These are phyloP conservation scores for Parnassius glacialis DNA, from an alignment of 2,888 invertebrate species.

Conservation along the genomic window DNA sequence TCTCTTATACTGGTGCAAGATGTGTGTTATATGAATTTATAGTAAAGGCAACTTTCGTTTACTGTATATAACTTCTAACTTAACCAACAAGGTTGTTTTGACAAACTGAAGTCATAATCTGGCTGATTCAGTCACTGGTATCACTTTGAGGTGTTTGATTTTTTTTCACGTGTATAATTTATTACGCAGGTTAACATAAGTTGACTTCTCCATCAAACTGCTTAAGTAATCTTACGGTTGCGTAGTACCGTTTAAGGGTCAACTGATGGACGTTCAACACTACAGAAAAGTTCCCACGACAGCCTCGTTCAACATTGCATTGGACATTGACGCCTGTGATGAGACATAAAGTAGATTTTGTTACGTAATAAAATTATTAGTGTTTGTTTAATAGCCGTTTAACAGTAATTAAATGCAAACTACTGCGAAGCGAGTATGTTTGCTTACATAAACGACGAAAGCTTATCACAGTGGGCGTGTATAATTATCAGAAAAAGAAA, in stretches of 20 bases:
- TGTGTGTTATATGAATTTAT: no score
- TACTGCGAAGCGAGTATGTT: no score
- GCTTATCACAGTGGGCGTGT: neutral
- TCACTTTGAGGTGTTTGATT: no score
- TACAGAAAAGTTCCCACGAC: slow-evolving; percentile 67
- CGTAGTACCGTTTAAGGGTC: slow-evolving; percentile 60
- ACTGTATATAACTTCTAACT: no score
- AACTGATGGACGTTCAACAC: slow-evolving; percentile 52
- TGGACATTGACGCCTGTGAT: slow-evolving; percentile 39
- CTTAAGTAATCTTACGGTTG: slow-evolving; percentile 49
- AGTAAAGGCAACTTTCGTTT: no score
- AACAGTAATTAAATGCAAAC: no score
- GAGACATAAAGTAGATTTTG: slow-evolving; percentile 44
- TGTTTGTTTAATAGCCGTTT: no score
- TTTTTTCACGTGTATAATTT: slow-evolving; percentile 44
- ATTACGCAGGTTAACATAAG: slow-evolving; percentile 80
- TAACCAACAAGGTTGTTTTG: no score
- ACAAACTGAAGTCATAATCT: no score
- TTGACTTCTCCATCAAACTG: slow-evolving; percentile 39
- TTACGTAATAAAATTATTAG: no score
- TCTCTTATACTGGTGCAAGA: no score
- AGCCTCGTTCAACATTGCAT: slow-evolving; percentile 42
- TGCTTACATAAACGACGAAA: neutral
- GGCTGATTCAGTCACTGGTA: no score
- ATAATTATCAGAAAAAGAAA: neutral